Evolutionary conservation across 2,797 vertebrate genomes (phyloP).

Genomic region (Sphenopsis melanotis): DNA sequence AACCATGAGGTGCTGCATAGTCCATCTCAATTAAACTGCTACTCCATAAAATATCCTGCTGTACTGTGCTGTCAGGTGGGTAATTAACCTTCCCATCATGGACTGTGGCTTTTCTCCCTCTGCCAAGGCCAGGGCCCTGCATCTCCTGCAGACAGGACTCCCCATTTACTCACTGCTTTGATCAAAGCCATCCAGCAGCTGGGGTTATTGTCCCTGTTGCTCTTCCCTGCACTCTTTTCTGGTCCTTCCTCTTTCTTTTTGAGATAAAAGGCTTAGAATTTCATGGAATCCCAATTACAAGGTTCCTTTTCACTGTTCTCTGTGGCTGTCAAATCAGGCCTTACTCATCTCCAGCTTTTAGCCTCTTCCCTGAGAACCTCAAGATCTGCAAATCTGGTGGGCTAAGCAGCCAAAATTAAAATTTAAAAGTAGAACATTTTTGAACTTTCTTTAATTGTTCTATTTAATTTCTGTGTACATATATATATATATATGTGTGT

Average conservation of each 20-base stretch:
- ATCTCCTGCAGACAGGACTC: neutral
- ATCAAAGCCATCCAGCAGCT: neutral
- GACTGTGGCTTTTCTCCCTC: neutral
- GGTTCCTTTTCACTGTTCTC: neutral
- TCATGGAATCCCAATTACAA: neutral
- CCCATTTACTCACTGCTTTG: neutral
- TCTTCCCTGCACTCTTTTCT: neutral
- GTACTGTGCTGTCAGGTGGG: neutral
- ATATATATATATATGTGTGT: no score
- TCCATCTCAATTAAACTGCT: neutral
- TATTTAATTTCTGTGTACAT: neutral
- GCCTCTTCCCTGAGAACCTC: neutral
- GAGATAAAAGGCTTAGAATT: neutral
- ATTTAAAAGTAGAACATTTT: neutral
- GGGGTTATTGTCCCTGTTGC: neutral
- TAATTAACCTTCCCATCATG: neutral
- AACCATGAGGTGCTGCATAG: neutral
- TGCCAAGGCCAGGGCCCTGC: neutral
- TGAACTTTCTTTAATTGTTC: neutral
- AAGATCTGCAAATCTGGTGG: neutral
- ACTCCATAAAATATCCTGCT: neutral
- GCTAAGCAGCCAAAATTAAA: neutral
- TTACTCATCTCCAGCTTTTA: neutral
- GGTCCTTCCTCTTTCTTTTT: neutral
- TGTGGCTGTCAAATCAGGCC: neutral